These are phyloP conservation scores for Platyscapa corneri DNA, from an alignment of 1,140 invertebrate genomes.

Conservation along the genomic window DNA sequence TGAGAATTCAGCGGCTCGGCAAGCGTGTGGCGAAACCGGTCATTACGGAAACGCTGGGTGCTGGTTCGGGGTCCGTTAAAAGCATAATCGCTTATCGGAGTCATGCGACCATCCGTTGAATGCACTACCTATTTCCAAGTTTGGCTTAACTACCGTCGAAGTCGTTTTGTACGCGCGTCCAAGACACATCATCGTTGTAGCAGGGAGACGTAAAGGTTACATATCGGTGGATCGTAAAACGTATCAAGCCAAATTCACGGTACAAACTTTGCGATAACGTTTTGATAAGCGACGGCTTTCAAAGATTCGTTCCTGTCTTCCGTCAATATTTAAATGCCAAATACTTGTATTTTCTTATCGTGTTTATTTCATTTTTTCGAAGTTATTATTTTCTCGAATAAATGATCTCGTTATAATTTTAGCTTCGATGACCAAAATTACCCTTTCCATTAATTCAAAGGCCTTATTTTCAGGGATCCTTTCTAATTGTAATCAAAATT, in stretches of 20 bases:
- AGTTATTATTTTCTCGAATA: neutral
- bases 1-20: slow-evolving; percentile 61
- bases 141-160: slow-evolving; percentile 64
- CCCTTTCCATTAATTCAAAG: no score
- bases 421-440: no score
- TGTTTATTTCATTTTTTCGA: no score
- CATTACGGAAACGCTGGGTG: slow-evolving; percentile 59
- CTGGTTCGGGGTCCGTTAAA: slow-evolving; percentile 59
- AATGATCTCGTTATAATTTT: no score
- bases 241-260: neutral
- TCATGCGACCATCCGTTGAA: slow-evolving; percentile 63
- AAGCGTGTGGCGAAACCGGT: slow-evolving; percentile 62
- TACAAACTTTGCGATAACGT: slow-evolving; percentile 18
- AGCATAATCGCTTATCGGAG: slow-evolving; percentile 68
- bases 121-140: slow-evolving; percentile 66
- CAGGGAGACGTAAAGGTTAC: neutral
- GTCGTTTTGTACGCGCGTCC: slow-evolving; percentile 29
- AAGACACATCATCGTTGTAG: slow-evolving; percentile 28
- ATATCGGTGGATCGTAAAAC: neutral
- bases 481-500: no score
- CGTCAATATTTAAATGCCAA: neutral
- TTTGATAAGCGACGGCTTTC: slow-evolving; percentile 11
- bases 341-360: neutral
- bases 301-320: neutral
- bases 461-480: no score